Conservation (phyloP, 2,888 invertebrate species). For the Melolontha melolontha region DNA sequence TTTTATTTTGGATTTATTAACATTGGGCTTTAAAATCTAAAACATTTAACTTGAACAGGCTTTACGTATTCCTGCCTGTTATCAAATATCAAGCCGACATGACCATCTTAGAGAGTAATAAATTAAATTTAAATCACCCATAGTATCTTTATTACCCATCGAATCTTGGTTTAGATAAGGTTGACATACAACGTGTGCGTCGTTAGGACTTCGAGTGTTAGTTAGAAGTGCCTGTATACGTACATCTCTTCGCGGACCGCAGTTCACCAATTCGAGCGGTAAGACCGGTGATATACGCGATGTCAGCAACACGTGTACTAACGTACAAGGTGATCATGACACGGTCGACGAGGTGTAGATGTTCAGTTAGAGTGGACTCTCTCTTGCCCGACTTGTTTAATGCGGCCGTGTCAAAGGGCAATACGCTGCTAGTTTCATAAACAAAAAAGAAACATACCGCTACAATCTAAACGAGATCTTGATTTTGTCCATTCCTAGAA, state of each 20-base stretch:
- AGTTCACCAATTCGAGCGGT: slow-evolving; percentile 21
- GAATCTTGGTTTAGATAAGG: slow-evolving; percentile 10
- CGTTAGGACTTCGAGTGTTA: slow-evolving; percentile 6
- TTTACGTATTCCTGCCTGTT: slow-evolving; percentile 2
- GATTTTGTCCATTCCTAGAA: slow-evolving; percentile 49
- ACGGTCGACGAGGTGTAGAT: slow-evolving; percentile 50
- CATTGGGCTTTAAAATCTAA: too few relatives aligned
- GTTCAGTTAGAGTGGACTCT: slow-evolving; percentile 32
- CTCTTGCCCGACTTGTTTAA: slow-evolving; percentile 47
- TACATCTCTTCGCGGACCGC: slow-evolving; percentile 26
- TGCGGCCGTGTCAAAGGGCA: slow-evolving; percentile 49
- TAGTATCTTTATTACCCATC: slow-evolving; percentile 26
- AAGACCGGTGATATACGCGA: slow-evolving; percentile 48
- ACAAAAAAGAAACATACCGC: slow-evolving; percentile 32
- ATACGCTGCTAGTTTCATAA: slow-evolving; percentile 48
- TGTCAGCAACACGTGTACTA: slow-evolving; percentile 51
- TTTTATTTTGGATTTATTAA: too few relatives aligned
- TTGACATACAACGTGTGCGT: slow-evolving; percentile 13
- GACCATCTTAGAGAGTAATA: slow-evolving; percentile 1
- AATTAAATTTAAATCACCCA: slow-evolving; percentile 25
- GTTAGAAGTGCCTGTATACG: slow-evolving; percentile 17
- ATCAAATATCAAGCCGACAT: slow-evolving; percentile 10
- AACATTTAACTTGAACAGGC: background rate
- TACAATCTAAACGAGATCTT: slow-evolving; percentile 52
- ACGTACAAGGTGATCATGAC: slow-evolving; percentile 49